Percentiles rank a stretch among this genome's conserved stretches.
Evolutionary conservation across 2,888 invertebrate genomes (phyloP).

Genomic region (Choreutis nemorana): DNA sequence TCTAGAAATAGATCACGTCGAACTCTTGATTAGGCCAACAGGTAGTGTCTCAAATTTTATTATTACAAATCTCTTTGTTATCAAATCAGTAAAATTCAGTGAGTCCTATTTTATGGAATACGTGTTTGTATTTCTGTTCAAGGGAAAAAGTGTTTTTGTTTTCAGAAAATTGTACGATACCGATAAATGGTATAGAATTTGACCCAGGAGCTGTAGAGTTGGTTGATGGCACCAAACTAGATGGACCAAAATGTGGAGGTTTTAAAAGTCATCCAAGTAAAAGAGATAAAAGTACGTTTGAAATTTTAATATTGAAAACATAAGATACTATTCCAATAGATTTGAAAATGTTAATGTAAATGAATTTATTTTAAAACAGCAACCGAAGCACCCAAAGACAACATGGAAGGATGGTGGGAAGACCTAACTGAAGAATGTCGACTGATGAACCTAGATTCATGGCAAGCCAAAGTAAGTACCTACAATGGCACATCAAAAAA

Average conservation of each 20-base stretch:
- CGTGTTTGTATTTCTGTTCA: background rate
- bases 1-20: background rate
- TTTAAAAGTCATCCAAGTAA: slow-evolving; percentile 56
- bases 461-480: slow-evolving; percentile 58
- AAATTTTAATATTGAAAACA: background rate
- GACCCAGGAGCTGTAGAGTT: slow-evolving; percentile 43
- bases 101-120: background rate
- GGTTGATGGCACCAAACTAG: slow-evolving; percentile 33
- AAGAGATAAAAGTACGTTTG: slow-evolving; percentile 39
- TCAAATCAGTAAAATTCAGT: background rate
- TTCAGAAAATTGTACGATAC: slow-evolving; percentile 44
- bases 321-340: background rate
- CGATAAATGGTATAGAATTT: slow-evolving; percentile 25
- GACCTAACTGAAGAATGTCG: slow-evolving; percentile 75
- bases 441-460: slow-evolving; percentile 69
- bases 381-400: slow-evolving; percentile 40
- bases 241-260: slow-evolving; percentile 32
- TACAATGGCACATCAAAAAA: background rate
- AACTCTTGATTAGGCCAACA: background rate
- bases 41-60: background rate
- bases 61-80: background rate
- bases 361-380: slow-evolving; percentile 15
- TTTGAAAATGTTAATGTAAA: background rate
- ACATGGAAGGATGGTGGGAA: slow-evolving; percentile 76
- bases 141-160: slow-evolving; percentile 9